Conservation (phyloP, 1,140 invertebrate genomes). For the Asbolus verrucosus region DNA sequence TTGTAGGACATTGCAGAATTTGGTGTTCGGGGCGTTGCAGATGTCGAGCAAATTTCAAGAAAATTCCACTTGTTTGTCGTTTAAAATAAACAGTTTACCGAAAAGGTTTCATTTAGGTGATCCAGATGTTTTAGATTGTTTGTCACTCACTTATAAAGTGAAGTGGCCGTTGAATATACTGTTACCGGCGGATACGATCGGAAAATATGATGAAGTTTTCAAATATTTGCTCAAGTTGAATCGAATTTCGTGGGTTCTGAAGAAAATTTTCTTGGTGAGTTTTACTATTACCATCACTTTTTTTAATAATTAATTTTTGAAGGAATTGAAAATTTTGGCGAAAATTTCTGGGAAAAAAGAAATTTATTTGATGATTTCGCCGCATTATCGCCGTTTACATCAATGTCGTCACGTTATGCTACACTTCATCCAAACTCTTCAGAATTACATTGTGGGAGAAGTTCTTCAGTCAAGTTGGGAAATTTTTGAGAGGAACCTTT, state of each 20-base stretch:
- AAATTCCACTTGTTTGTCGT: constrained; percentile 70
- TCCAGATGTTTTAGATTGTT: constrained; percentile 73
- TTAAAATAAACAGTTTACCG: constrained; percentile 70
- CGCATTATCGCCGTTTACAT: constrained; percentile 74
- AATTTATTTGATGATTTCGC: constrained; percentile 66
- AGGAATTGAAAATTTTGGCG: constrained; percentile 68
- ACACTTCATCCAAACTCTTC: constrained; percentile 77
- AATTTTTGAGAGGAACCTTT: constrained; percentile 75
- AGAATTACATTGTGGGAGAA: constrained; percentile 78
- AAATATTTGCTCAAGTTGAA: constrained; percentile 80
- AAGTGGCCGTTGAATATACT: constrained; percentile 84
- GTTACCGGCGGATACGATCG: constrained; percentile 74
- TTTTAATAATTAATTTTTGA: no score
- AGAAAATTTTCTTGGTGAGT: constrained; percentile 73
- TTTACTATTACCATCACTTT: no score
- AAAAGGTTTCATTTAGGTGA: constrained; percentile 71
- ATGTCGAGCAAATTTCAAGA: constrained; percentile 66
- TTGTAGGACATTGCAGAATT: constrained; percentile 73
- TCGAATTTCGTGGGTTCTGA: constrained; percentile 78
- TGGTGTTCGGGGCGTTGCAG: constrained; percentile 72
- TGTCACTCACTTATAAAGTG: constrained; percentile 77
- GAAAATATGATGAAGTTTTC: constrained; percentile 79
- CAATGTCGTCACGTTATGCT: constrained; percentile 78
- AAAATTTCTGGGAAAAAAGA: constrained; percentile 66
- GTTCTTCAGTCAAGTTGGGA: constrained; percentile 78